Conservation (phyloP, 2,113 vertebrate species). For the Setophaga kirtlandii region DNA sequence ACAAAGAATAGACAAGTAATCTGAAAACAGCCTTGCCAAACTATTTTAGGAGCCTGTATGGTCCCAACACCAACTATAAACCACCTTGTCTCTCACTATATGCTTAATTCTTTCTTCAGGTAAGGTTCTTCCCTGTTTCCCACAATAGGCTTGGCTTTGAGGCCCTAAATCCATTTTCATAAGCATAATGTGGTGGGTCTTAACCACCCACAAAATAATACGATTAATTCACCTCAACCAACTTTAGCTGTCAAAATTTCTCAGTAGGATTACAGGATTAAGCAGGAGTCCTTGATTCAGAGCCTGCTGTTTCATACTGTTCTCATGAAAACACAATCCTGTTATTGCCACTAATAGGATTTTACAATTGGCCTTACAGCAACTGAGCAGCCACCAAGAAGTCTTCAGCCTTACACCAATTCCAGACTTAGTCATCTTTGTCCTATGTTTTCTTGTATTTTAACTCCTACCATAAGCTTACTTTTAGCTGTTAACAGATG, state of each 20-base stretch:
- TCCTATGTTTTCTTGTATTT: neutral
- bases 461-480: neutral
- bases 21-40: neutral
- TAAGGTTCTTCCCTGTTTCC: neutral
- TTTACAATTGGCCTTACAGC: neutral
- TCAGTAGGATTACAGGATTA: neutral
- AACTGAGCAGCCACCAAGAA: neutral
- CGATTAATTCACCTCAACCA: neutral
- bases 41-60: neutral
- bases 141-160: neutral
- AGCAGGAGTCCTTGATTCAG: neutral
- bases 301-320: neutral
- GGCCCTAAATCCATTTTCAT: neutral
- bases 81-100: neutral
- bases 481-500: neutral
- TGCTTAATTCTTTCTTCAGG: neutral
- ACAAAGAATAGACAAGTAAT: neutral
- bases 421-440: neutral
- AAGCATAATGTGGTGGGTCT: neutral
- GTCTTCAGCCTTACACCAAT: neutral
- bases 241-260: neutral
- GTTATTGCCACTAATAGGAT: neutral
- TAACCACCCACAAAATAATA: neutral
- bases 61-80: neutral
- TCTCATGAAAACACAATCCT: neutral